Percentiles rank a stretch among this genome's conserved stretches.
phyloP scores from a whole-genome alignment of 2,888 invertebrate genomes.

The Deilephila porcellus region DNA sequence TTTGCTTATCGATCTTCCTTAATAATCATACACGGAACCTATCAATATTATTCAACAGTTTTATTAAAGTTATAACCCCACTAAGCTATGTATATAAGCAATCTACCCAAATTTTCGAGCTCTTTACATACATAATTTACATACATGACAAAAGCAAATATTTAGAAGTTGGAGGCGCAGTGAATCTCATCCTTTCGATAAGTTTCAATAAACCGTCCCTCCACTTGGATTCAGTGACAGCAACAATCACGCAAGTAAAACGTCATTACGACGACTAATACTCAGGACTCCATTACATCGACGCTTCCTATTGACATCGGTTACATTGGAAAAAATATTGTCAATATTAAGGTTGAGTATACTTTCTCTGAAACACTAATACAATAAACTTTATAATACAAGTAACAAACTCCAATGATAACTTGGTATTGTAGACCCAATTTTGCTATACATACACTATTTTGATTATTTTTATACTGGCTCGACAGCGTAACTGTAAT shows the following conservation, averaged over 20 bases:
- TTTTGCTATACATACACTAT: too few relatives aligned
- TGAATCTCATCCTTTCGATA: constrained; percentile 30
- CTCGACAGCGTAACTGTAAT: too few relatives aligned
- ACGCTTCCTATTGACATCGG: constrained; percentile 37
- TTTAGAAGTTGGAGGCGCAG: background rate
- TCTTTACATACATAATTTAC: background rate
- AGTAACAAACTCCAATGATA: too few relatives aligned
- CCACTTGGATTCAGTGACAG: constrained; percentile 65
- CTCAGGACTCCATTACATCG: constrained; percentile 56
- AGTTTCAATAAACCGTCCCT: constrained; percentile 60
- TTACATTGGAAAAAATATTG: background rate
- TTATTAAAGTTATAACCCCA: too few relatives aligned
- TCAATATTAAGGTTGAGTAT: too few relatives aligned
- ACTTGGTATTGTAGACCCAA: too few relatives aligned
- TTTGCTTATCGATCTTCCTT: too few relatives aligned
- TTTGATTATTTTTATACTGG: too few relatives aligned
- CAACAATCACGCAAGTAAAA: constrained; percentile 78
- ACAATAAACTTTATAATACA: too few relatives aligned
- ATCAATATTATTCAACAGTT: too few relatives aligned
- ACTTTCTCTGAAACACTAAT: too few relatives aligned
- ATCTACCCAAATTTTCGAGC: background rate
- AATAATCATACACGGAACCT: too few relatives aligned
- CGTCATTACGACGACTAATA: constrained; percentile 72
- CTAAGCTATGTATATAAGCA: background rate
- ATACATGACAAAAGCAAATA: background rate